These are phyloP conservation scores for Noctua pronuba DNA, from an alignment of 2,888 invertebrate species.

Conservation along the genomic window DNA sequence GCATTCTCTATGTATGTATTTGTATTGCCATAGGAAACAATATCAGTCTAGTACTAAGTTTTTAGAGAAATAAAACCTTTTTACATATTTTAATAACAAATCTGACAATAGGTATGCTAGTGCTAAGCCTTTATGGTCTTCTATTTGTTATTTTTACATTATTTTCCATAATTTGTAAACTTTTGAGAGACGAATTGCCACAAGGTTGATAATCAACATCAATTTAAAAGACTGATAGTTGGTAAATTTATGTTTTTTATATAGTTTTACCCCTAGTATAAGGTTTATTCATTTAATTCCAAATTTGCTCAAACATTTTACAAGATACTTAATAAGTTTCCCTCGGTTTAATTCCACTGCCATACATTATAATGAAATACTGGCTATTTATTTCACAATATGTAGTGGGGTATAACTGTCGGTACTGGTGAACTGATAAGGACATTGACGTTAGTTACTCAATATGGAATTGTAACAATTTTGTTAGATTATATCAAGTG, in stretches of 20 bases:
- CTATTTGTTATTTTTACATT: slow-evolving; percentile 56
- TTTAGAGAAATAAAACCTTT: slow-evolving; percentile 52
- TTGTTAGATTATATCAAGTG: slow-evolving; percentile 43
- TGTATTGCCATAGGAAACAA: slow-evolving; percentile 25
- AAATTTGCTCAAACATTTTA: slow-evolving; percentile 88
- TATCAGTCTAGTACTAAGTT: slow-evolving; percentile 50
- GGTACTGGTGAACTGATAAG: slow-evolving; percentile 47
- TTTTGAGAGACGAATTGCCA: slow-evolving; percentile 89
- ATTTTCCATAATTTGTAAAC: slow-evolving; percentile 85
- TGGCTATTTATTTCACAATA: slow-evolving; percentile 44
- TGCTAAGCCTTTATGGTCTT: slow-evolving; percentile 66
- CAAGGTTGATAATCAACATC: slow-evolving; percentile 90
- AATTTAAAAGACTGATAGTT: slow-evolving; percentile 91
- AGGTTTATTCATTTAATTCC: slow-evolving; percentile 87
- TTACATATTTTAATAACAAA: slow-evolving; percentile 68
- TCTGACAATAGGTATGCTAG: slow-evolving; percentile 83
- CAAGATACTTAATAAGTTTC: slow-evolving; percentile 76
- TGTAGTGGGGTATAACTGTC: slow-evolving; percentile 49
- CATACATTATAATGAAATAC: slow-evolving; percentile 59
- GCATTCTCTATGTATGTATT: slow-evolving; percentile 26
- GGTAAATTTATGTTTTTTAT: slow-evolving; percentile 88
- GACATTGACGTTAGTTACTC: slow-evolving; percentile 49
- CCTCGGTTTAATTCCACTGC: slow-evolving; percentile 81
- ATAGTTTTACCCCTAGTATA: slow-evolving; percentile 90
- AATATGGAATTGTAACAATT: slow-evolving; percentile 60